phyloP scores from a whole-genome alignment of 2,113 vertebrate species.

The Sigmodon hispidus region DNA sequence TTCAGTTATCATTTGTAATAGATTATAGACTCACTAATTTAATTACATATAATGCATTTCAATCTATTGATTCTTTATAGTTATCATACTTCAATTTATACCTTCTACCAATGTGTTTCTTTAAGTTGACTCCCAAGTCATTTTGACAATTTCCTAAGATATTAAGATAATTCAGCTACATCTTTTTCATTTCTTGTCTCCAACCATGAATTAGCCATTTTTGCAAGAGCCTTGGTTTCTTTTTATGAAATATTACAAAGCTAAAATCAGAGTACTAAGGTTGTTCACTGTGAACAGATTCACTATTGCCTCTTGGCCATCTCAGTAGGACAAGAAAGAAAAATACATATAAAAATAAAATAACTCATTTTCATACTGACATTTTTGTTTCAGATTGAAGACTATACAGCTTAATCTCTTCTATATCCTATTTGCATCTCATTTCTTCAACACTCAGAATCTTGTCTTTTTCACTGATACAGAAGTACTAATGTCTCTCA shows the following conservation, averaged over 20 bases:
- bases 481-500: neutral
- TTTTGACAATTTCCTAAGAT: neutral
- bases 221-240: neutral
- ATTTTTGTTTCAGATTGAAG: neutral
- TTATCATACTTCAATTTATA: neutral
- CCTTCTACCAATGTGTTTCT: neutral
- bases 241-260: slow-evolving; percentile 7
- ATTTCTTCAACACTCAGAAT: neutral
- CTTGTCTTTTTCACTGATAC: neutral
- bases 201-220: neutral
- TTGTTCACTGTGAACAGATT: neutral
- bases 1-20: neutral
- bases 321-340: neutral
- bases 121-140: neutral
- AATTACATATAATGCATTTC: neutral
- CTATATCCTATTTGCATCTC: neutral
- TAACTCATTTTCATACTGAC: neutral
- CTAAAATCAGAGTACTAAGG: neutral
- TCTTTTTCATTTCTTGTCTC: neutral
- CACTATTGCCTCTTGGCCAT: neutral
- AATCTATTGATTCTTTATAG: neutral
- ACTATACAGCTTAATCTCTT: neutral
- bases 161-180: neutral
- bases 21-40: neutral
- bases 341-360: neutral